phyloP scores from a whole-genome alignment of 2,113 vertebrate species.

The Larimichthys polyactis region DNA sequence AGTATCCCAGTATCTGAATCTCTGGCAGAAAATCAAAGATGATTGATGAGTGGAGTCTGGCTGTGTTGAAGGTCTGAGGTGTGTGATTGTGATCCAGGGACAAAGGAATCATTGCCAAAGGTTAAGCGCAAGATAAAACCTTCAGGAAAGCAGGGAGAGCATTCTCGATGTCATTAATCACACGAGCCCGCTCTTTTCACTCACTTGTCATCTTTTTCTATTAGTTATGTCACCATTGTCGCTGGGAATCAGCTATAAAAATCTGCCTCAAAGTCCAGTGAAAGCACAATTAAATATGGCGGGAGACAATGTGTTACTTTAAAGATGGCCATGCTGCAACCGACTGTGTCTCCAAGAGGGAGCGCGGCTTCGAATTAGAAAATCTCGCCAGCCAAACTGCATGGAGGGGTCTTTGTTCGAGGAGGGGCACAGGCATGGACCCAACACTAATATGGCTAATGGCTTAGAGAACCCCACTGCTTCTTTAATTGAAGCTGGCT shows the following conservation, averaged over 20 bases:
- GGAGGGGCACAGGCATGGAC: conserved; percentile 67
- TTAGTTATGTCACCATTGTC: conserved; percentile 27
- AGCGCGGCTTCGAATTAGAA: conserved; percentile 38
- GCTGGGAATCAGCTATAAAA: conserved; percentile 27
- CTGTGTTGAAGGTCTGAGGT: conserved; percentile 74
- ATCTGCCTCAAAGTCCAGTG: background rate
- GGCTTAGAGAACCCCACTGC: conserved; percentile 78
- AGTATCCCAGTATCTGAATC: conserved; percentile 54
- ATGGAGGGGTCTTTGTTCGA: conserved; percentile 71
- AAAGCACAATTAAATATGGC: conserved; percentile 29
- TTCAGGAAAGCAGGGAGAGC: conserved; percentile 44
- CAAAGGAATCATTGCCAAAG: conserved; percentile 68
- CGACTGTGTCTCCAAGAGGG: conserved; percentile 34
- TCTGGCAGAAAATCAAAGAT: conserved; percentile 82
- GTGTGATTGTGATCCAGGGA: conserved; percentile 71
- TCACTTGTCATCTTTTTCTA: conserved; percentile 49
- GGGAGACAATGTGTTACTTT: background rate
- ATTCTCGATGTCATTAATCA: conserved; percentile 71
- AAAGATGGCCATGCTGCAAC: conserved; percentile 11
- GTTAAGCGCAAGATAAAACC: conserved; percentile 63
- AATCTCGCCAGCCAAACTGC: conserved; percentile 52
- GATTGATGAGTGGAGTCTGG: conserved; percentile 76
- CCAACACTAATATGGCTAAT: conserved; percentile 80
- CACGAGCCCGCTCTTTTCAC: conserved; percentile 29
- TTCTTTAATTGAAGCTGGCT: conserved; percentile 78